phyloP scores from a whole-genome alignment of 2,888 invertebrate species.

The Peribatodes rhomboidaria region DNA sequence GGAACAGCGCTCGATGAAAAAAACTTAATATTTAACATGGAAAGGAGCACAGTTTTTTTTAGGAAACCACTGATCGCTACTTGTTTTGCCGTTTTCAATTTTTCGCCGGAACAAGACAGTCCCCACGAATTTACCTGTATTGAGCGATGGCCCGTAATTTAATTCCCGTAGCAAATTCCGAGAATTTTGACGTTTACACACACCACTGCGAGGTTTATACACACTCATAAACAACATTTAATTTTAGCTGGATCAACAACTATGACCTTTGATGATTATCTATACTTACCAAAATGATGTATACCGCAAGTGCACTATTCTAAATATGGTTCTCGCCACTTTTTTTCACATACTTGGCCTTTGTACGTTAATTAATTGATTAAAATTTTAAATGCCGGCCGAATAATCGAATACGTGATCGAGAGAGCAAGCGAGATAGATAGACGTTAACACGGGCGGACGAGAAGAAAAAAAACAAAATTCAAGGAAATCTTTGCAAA shows the following conservation, averaged over 20 bases:
- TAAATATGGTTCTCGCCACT: constrained; percentile 31
- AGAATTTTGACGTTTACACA: constrained; percentile 77
- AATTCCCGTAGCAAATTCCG: constrained; percentile 65
- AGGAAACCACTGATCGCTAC: neutral
- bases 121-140: constrained; percentile 67
- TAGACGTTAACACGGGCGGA: constrained; percentile 25
- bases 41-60: constrained; percentile 12
- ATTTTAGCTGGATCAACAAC: constrained; percentile 75
- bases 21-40: constrained; percentile 4
- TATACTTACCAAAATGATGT: constrained; percentile 11
- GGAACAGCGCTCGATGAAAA: constrained; percentile 6
- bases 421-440: constrained; percentile 48
- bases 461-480: constrained; percentile 46
- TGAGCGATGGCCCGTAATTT: constrained; percentile 57
- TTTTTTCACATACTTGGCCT: constrained; percentile 35
- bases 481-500: constrained; percentile 62
- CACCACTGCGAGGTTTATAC: constrained; percentile 57
- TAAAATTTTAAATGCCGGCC: constrained; percentile 37
- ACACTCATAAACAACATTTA: constrained; percentile 62
- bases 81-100: constrained; percentile 6
- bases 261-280: constrained; percentile 52
- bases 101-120: constrained; percentile 27
- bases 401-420: constrained; percentile 40
- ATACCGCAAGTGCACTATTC: constrained; percentile 5
- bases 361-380: constrained; percentile 35